Base-by-base conservation (phyloP, 2,113 vertebrate genomes). In the Cephalopholis sonnerati region DNA sequence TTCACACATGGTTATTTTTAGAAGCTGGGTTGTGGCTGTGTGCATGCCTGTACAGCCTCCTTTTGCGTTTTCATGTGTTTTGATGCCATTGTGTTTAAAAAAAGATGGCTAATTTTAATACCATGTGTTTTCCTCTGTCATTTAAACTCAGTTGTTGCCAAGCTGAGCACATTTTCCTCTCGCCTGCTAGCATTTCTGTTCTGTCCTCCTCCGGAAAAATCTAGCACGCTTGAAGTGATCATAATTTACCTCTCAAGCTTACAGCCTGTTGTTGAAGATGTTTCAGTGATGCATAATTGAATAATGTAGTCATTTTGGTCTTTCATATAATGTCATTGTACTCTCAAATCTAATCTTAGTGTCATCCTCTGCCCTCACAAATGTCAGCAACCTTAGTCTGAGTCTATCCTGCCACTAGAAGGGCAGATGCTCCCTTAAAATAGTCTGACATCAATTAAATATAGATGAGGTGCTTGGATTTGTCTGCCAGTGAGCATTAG, bases 1-100 rank as follows among this genome's bases (percentile, higher is more conserved):
- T 92, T 93, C 89, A 90, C 85, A 91, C 75, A 58, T 44, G 50
- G 79, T 79, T 95, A 95, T 95, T 93, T 95, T 92, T 93, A 93
- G 92, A 82, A 55, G 76, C 36, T 44, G 53, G 64, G 66, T 86
- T 85, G 53, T 83, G 85, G 53, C 59, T 66, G 54, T 29, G 51
- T 85, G 41, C 57, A 68, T 75, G 79, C 54, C 39, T 79, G 25
- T 68, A 36, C 50, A 78, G 46, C 44, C 32, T 70, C 57, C 53
- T 72, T 58, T 85, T 73, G 68, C 57, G 4, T 88, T 90, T 83
- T 74, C 73, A 84, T 85, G 68, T 83, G 80, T 90, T 89, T 87
- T 80, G 46, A 51, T 83, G 66, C 32, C 51, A 66, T n/a, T 24
- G 51, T 44, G n/a, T 63, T 75, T 68, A 85, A 77, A 88, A 82